These are phyloP conservation scores for Ophion ellenae DNA, from an alignment of 2,888 invertebrate genomes.

Conservation along the genomic window DNA sequence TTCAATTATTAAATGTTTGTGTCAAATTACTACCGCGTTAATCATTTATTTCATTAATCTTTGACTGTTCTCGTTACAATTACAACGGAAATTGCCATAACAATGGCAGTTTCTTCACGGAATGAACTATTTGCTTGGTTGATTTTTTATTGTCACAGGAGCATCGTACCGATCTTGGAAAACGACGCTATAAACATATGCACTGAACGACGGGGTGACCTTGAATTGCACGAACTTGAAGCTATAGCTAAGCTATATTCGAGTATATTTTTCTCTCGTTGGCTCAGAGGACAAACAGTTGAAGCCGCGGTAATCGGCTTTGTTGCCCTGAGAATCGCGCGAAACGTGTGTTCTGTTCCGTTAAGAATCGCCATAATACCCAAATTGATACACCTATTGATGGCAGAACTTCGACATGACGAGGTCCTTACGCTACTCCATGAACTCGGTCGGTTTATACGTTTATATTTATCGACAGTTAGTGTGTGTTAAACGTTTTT, in stretches of 20 bases:
- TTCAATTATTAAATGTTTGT: not conserved
- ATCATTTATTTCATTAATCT: not conserved
- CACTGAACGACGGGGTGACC: conserved; percentile 77
- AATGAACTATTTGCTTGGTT: not conserved
- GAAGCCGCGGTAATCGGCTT: conserved; percentile 83
- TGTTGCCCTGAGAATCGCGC: conserved; percentile 79
- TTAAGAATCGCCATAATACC: conserved; percentile 81
- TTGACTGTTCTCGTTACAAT: too few species aligned
- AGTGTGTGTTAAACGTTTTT: not conserved
- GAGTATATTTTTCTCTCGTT: conserved; percentile 83
- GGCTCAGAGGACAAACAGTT: conserved; percentile 79
- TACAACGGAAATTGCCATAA: too few species aligned
- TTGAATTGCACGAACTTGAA: conserved; percentile 84
- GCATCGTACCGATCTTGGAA: conserved; percentile 80
- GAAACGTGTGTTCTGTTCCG: conserved; percentile 77
- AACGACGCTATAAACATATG: conserved; percentile 83
- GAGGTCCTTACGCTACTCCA: conserved; percentile 83
- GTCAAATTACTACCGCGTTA: not conserved
- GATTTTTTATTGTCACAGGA: conserved; percentile 65
- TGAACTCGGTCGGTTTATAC: conserved; percentile 78
- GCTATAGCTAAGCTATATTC: conserved; percentile 83
- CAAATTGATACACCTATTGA: conserved; percentile 79
- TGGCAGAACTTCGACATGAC: conserved; percentile 80
- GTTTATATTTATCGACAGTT: not conserved
- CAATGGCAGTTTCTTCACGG: too few species aligned